Evolutionary conservation across 2,113 vertebrate species (phyloP).

Genomic region (Pithys albifrons): DNA sequence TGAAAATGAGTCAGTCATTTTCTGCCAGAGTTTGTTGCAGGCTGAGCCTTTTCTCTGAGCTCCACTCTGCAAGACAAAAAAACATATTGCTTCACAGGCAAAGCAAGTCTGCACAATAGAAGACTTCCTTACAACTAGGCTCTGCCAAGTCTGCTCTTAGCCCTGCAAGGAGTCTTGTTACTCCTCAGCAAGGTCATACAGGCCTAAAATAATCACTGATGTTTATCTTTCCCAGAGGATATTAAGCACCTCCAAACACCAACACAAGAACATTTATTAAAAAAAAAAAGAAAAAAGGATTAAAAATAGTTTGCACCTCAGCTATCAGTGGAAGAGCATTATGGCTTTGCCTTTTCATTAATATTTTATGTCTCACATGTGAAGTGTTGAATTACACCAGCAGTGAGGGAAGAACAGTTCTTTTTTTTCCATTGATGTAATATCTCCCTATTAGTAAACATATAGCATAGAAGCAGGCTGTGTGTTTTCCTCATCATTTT

Average conservation of each 20-base stretch:
- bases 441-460: neutral
- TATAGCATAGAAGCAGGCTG: neutral
- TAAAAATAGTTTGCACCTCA: neutral
- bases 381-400: neutral
- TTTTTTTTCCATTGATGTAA: neutral
- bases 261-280: conserved; percentile 17
- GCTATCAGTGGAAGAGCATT: neutral
- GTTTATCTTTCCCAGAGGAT: conserved; percentile 61
- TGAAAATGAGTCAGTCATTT: conserved; percentile 60
- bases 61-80: conserved; percentile 14
- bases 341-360: conserved; percentile 1
- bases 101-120: conserved; percentile 66
- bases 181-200: conserved; percentile 53
- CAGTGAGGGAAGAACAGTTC: neutral
- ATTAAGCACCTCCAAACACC: conserved; percentile 49
- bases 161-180: conserved; percentile 38
- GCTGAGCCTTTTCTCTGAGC: conserved; percentile 27
- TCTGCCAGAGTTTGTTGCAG: conserved; percentile 34
- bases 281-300: neutral
- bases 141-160: conserved; percentile 52
- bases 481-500: neutral
- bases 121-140: conserved; percentile 37
- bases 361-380: neutral
- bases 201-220: conserved; percentile 42
- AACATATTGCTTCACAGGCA: conserved; percentile 44